Percentiles rank a stretch among this genome's conserved stretches.
phyloP scores from a whole-genome alignment of 2,797 vertebrate species.

The Tragelaphus oryx region DNA sequence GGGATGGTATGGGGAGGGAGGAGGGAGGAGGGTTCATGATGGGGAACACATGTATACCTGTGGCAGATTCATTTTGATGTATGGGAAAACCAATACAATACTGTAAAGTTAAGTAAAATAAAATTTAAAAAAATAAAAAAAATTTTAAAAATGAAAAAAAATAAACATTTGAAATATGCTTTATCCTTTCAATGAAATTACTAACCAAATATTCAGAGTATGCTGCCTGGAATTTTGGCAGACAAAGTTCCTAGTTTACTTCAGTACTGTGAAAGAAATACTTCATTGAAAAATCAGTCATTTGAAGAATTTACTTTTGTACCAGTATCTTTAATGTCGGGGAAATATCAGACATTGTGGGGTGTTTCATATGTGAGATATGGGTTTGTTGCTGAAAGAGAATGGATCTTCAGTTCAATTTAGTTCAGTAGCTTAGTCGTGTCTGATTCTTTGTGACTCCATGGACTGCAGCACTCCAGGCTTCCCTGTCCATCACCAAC shows the following conservation, averaged over 20 bases:
- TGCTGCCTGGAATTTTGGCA: neutral
- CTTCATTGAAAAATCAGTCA: neutral
- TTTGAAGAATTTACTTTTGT: neutral
- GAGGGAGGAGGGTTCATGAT: too few relatives aligned
- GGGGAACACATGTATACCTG: too few relatives aligned
- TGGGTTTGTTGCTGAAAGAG: neutral
- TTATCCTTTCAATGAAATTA: neutral
- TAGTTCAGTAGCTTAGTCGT: neutral
- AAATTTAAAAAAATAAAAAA: too few relatives aligned
- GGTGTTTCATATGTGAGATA: fast-evolving
- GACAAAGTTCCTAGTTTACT: neutral
- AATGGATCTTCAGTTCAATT: neutral
- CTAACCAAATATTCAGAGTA: neutral
- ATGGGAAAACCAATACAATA: too few relatives aligned
- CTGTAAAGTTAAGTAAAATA: too few relatives aligned
- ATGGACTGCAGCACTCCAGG: neutral
- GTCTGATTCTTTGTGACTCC: neutral
- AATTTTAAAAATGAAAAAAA: neutral
- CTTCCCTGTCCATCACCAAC: neutral
- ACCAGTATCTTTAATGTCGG: neutral
- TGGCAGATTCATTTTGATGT: too few relatives aligned
- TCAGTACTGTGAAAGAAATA: neutral
- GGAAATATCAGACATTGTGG: neutral
- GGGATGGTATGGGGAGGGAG: too few relatives aligned
- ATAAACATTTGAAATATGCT: neutral